Conservation (phyloP, 2,797 vertebrate species). For the Halcyon badia region DNA sequence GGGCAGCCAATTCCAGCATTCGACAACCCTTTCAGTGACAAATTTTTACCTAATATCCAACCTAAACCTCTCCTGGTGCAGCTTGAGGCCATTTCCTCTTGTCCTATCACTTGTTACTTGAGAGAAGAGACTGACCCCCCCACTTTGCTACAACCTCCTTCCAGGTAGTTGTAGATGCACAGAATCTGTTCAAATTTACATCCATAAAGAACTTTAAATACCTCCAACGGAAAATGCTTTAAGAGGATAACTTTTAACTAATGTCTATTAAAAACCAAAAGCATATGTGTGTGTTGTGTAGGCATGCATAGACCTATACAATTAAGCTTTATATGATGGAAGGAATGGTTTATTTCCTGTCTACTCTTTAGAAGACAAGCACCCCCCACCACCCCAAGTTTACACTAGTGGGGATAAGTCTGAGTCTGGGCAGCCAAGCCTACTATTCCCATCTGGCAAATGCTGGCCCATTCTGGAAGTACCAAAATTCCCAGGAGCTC, state of each 20-base stretch:
- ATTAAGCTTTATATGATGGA: background rate
- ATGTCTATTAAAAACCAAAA: background rate
- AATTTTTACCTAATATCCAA: background rate
- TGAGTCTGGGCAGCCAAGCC: background rate
- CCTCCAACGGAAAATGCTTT: background rate
- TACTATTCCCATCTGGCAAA: background rate
- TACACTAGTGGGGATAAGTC: background rate
- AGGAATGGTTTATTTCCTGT: background rate
- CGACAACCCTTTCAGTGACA: background rate
- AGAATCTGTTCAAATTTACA: background rate
- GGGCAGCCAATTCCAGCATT: background rate
- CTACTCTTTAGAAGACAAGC: background rate
- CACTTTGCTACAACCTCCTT: background rate
- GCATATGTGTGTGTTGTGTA: background rate
- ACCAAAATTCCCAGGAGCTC: background rate
- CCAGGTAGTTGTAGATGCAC: background rate
- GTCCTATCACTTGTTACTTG: background rate
- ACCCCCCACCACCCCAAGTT: rapidly evolving
- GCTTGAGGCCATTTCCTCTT: background rate
- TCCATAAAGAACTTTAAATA: background rate
- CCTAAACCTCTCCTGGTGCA: background rate
- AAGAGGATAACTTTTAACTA: background rate
- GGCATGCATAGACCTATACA: background rate
- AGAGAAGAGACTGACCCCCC: background rate
- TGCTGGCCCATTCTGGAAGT: background rate